These are phyloP conservation scores for Anthopleura sola DNA, from an alignment of 64 coral and sea anemone species.

Conservation along the genomic window DNA sequence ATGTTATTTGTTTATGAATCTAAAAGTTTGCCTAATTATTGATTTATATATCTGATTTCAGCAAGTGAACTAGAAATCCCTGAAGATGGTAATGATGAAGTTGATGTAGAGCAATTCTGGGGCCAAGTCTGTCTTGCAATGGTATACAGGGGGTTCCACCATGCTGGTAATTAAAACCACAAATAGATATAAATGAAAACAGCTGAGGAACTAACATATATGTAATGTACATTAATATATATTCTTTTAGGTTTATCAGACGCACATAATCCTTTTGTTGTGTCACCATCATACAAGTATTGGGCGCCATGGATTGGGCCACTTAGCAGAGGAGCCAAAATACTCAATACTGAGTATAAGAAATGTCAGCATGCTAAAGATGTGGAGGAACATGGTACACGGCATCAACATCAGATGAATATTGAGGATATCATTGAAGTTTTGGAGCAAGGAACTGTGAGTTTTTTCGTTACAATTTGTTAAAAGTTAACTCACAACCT, in stretches of 20 bases:
- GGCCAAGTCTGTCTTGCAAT: background rate
- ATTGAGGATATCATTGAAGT: slow-evolving; percentile 13
- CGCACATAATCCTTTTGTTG: slow-evolving; percentile 1
- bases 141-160: background rate
- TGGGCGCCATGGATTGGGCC: slow-evolving; percentile 18
- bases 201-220: no score
- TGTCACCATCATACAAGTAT: slow-evolving; percentile 20
- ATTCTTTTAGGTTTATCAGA: slow-evolving; percentile 9
- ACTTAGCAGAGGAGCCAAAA: background rate
- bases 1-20: no score
- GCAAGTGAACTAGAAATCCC: background rate
- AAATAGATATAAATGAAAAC: no score
- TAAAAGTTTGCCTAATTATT: no score
- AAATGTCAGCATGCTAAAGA: background rate
- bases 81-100: slow-evolving; percentile 10
- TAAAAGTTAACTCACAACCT: no score
- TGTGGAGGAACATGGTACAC: background rate
- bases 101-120: slow-evolving; percentile 7
- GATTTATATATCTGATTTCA: background rate
- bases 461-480: background rate
- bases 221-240: no score
- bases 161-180: background rate
- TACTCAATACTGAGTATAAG: slow-evolving; percentile 6
- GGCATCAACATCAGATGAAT: background rate
- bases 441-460: slow-evolving; percentile 15